A percentile compares a stretch with the other conserved stretches of the same genome.
Conservation (phyloP, 2,797 vertebrate species). For the Cynopterus sphinx region DNA sequence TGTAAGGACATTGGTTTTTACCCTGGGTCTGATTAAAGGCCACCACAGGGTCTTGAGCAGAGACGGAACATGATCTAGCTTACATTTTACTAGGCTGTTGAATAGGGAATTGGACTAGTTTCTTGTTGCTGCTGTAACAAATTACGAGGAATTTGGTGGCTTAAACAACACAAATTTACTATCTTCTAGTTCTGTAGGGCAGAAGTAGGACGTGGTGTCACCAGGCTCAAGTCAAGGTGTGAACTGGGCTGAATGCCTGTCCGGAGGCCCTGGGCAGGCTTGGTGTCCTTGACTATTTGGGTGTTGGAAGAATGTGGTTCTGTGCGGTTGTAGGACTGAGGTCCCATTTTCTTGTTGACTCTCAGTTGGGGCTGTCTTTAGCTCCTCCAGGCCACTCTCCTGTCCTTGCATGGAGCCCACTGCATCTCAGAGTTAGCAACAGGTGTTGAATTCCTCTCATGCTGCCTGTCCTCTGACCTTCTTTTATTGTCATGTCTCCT, state of each 20-base stretch:
- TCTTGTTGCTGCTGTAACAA: not conserved
- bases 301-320: fast-evolving
- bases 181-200: not conserved
- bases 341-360: not conserved
- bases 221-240: not conserved
- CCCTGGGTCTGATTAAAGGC: not conserved
- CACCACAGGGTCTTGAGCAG: not conserved
- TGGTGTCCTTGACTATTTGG: not conserved
- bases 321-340: not conserved
- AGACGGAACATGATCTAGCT: not conserved
- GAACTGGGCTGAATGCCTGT: not conserved
- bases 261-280: not conserved
- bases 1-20: not conserved
- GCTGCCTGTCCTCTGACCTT: not conserved
- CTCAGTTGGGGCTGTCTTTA: not conserved
- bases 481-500: not conserved
- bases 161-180: not conserved
- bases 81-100: not conserved
- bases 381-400: not conserved
- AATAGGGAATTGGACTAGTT: not conserved
- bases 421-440: not conserved
- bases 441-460: not conserved
- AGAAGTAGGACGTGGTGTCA: not conserved
- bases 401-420: not conserved
- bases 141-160: not conserved